These are phyloP conservation scores for Alentia gelatinosa DNA, from an alignment of 2,888 invertebrate genomes.

Conservation along the genomic window DNA sequence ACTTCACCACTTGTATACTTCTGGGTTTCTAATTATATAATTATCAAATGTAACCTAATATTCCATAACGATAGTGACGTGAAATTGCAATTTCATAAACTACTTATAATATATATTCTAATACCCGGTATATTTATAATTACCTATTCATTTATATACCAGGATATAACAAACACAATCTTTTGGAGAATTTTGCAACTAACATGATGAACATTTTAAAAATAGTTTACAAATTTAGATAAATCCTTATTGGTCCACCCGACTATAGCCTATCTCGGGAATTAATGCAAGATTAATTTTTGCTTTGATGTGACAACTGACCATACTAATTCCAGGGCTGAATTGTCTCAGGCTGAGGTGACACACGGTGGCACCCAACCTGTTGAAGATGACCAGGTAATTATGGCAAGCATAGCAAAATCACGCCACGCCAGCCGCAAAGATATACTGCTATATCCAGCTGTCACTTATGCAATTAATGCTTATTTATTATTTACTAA, in stretches of 20 bases:
- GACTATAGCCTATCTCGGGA: not conserved
- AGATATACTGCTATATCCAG: not conserved
- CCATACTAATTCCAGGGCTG: not conserved
- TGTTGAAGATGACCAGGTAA: constrained; percentile 1
- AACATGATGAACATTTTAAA: not conserved
- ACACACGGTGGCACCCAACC: not conserved
- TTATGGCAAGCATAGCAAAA: not conserved
- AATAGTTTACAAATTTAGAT: not conserved
- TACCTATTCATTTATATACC: not conserved
- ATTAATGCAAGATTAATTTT: not conserved
- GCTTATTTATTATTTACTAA: not conserved
- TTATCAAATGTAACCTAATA: too few relatives aligned
- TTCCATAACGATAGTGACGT: too few relatives aligned
- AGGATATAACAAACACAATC: not conserved
- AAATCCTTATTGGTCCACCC: not conserved
- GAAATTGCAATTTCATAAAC: too few relatives aligned
- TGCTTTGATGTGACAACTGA: not conserved
- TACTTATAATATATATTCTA: too few relatives aligned
- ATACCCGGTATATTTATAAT: too few relatives aligned
- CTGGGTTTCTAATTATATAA: too few relatives aligned
- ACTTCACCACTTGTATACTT: too few relatives aligned
- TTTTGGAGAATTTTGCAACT: not conserved
- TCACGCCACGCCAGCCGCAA: not conserved
- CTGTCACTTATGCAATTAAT: not conserved
- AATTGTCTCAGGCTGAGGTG: not conserved